These are phyloP conservation scores for Nicator chloris DNA, from an alignment of 2,113 vertebrate genomes.

Conservation along the genomic window DNA sequence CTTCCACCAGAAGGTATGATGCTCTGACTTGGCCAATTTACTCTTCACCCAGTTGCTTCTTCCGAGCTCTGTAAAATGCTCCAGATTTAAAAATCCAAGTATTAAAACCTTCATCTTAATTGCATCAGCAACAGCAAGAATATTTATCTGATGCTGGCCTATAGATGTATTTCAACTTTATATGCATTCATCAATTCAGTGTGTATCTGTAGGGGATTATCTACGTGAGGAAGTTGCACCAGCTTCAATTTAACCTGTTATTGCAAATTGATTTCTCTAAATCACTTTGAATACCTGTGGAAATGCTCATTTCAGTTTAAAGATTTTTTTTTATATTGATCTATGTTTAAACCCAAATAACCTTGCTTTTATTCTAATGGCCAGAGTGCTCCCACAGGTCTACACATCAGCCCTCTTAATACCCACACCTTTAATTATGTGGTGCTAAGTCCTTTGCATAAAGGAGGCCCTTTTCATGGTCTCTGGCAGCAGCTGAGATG, in stretches of 20 bases:
- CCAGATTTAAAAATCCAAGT: neutral
- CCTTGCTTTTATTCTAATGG: neutral
- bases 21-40: neutral
- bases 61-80: neutral
- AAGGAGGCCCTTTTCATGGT: neutral
- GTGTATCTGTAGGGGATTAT: neutral
- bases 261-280: constrained; percentile 22
- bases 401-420: neutral
- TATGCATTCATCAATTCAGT: neutral
- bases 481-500: neutral
- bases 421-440: neutral
- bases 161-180: neutral
- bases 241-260: constrained; percentile 1
- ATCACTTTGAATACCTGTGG: constrained; percentile 2
- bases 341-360: neutral
- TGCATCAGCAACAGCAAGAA: neutral
- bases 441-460: neutral
- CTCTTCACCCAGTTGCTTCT: neutral
- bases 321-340: constrained; percentile 14
- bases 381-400: neutral
- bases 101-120: constrained; percentile 19
- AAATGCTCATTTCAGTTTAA: constrained; percentile 17
- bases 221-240: neutral
- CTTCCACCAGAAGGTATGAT: neutral
- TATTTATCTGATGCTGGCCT: neutral